A percentile compares a stretch with the other conserved stretches of the same genome.
Conservation (phyloP, 1,140 invertebrate genomes). For the Drosophila oshimai region DNA sequence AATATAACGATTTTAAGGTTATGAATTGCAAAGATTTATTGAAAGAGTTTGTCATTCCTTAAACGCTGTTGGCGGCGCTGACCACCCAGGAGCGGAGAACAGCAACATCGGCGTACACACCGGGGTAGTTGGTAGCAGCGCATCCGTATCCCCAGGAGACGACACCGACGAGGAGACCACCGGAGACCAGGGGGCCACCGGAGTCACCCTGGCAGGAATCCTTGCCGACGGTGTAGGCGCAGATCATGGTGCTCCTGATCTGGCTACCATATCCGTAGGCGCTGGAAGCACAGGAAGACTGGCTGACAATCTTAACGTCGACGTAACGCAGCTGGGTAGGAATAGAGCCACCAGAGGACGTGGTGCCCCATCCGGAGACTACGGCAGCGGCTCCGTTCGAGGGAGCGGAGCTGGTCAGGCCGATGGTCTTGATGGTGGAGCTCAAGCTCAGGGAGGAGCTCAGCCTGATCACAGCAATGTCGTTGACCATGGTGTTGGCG, state of each 20-base stretch:
- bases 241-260: conserved; percentile 79
- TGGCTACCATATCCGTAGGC: conserved; percentile 47
- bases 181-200: conserved; percentile 83
- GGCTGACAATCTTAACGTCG: conserved; percentile 53
- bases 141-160: conserved; percentile 87
- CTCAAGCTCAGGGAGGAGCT: conserved; percentile 58
- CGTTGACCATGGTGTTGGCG: conserved; percentile 81
- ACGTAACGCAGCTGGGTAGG: conserved; percentile 55
- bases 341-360: conserved; percentile 37
- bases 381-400: conserved; percentile 49
- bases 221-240: conserved; percentile 71
- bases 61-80: conserved; percentile 24
- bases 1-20: background rate
- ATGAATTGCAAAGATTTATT: background rate
- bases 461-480: conserved; percentile 84
- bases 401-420: conserved; percentile 62
- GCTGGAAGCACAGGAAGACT: conserved; percentile 1
- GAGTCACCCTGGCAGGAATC: conserved; percentile 83
- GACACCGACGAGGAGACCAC: conserved; percentile 83
- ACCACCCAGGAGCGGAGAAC: conserved; percentile 51
- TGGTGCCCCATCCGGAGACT: conserved; percentile 83
- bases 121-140: conserved; percentile 83
- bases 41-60: background rate
- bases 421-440: conserved; percentile 73
- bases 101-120: conserved; percentile 85